These are phyloP conservation scores for Slavum lentiscoides DNA, from an alignment of 2,888 invertebrate genomes.

Conservation along the genomic window DNA sequence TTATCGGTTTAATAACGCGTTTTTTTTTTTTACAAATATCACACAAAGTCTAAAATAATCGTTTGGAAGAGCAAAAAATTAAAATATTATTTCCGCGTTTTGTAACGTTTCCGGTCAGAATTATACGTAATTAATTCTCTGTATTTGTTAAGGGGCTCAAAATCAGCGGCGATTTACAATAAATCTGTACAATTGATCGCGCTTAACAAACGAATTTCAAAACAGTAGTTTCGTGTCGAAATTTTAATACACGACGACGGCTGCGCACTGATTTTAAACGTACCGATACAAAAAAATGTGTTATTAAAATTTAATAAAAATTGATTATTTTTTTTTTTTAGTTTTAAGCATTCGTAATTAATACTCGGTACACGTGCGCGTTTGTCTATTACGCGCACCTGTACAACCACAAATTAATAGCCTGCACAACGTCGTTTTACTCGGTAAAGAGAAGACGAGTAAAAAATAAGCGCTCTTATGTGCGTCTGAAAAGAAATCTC, in stretches of 20 bases:
- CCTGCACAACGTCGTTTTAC: slow-evolving; percentile 13
- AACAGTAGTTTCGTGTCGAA: background rate
- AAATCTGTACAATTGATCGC: background rate
- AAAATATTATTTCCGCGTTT: background rate
- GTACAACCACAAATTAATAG: slow-evolving; percentile 44
- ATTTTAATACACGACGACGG: background rate
- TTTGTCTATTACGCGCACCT: slow-evolving; percentile 1
- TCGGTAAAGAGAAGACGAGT: background rate
- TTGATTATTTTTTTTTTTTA: background rate
- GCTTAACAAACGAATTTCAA: background rate
- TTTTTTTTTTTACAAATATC: too few relatives aligned
- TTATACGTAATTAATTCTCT: background rate
- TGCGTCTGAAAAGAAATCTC: slow-evolving; percentile 25
- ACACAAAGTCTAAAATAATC: too few relatives aligned
- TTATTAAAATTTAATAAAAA: too few relatives aligned
- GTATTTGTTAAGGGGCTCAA: background rate
- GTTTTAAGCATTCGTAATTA: slow-evolving; percentile 21
- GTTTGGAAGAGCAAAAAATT: too few relatives aligned
- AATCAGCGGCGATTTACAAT: background rate
- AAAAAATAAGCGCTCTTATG: too few relatives aligned
- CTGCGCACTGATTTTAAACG: background rate
- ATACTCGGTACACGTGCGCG: slow-evolving; percentile 25
- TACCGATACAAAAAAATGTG: background rate
- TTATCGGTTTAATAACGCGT: too few relatives aligned
- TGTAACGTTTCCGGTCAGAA: background rate